Evolutionary conservation across 2,113 vertebrate species (phyloP).

Genomic region (Lamprotornis superbus): DNA sequence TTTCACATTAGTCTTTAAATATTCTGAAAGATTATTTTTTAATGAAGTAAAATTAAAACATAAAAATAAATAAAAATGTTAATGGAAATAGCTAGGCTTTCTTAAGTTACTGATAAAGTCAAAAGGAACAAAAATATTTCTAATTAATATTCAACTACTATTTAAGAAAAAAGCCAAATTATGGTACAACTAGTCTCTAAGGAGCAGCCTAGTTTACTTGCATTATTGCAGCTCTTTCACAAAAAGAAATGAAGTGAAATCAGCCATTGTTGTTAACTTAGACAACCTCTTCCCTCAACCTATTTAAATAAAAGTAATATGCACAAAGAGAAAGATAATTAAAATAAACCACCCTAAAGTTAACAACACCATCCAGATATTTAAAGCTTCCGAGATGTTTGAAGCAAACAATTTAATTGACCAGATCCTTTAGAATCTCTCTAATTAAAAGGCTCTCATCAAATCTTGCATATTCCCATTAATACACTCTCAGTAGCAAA

Average conservation of each 20-base stretch:
- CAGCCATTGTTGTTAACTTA: neutral
- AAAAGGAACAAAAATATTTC: neutral
- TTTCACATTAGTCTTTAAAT: neutral
- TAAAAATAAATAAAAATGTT: neutral
- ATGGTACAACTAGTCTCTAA: neutral
- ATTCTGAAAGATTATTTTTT: neutral
- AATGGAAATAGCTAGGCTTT: neutral
- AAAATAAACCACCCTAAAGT: neutral
- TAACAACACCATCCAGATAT: neutral
- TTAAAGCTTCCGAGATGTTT: neutral
- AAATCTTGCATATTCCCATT: neutral
- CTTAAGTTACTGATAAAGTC: neutral
- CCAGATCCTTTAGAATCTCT: neutral
- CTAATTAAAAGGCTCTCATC: neutral
- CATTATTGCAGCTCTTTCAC: neutral
- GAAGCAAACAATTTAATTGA: neutral
- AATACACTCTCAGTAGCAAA: neutral
- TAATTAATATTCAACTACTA: slow-evolving; percentile 5
- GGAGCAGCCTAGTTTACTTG: neutral
- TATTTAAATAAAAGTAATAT: slow-evolving; percentile 21
- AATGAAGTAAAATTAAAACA: slow-evolving; percentile 4
- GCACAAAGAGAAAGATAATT: neutral
- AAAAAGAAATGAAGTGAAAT: neutral
- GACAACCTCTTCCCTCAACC: neutral
- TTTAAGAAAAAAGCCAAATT: slow-evolving; percentile 20